A percentile compares a stretch with the other conserved stretches of the same genome.
Conservation (phyloP, 2,113 vertebrate species). For the Melanerpes formicivorus region DNA sequence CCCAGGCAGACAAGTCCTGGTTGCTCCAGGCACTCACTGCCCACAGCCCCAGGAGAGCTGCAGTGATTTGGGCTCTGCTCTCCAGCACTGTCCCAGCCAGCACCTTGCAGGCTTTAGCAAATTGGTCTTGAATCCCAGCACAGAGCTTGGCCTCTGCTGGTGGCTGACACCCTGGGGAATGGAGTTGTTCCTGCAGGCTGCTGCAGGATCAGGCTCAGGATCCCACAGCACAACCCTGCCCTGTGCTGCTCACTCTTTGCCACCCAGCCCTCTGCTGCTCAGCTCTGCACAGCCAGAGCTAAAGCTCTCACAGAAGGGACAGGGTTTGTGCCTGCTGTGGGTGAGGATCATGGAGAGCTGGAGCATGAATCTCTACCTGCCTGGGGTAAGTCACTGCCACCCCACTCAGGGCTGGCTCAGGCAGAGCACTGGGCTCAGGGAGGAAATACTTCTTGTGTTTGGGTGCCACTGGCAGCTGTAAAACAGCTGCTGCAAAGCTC, state of each 20-base stretch:
- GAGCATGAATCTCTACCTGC: neutral
- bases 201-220: accelerated
- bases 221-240: neutral
- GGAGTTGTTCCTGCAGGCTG: neutral
- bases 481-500: neutral
- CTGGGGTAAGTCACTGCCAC: neutral
- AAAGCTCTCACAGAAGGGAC: neutral
- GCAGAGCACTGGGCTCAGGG: neutral
- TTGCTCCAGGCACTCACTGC: neutral
- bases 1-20: neutral
- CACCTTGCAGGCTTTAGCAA: neutral
- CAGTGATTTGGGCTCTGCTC: neutral
- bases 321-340: neutral
- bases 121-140: neutral
- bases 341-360: neutral
- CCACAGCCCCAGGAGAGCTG: accelerated
- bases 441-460: neutral
- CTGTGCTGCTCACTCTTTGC: neutral
- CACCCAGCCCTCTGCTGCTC: neutral
- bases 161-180: neutral
- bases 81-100: neutral
- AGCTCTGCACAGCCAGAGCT: neutral
- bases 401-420: neutral
- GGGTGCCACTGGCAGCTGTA: neutral
- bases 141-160: neutral